phyloP scores from a whole-genome alignment of 2,888 invertebrate genomes.

The Eristalinus aeneus region DNA sequence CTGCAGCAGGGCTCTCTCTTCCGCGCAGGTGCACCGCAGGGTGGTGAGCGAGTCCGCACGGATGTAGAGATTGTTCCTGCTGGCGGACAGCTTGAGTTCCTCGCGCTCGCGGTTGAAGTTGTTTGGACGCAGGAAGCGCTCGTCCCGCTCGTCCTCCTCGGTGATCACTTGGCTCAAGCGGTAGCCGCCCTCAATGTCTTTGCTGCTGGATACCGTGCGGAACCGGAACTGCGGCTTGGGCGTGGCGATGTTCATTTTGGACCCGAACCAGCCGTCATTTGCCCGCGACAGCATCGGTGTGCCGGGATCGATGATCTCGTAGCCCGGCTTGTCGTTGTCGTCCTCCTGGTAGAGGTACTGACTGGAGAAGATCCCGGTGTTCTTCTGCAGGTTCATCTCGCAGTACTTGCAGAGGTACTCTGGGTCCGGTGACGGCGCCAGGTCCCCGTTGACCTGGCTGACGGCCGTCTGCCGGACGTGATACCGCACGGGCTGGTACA shows the following conservation, averaged over 20 bases:
- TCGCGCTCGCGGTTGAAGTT: slow-evolving; percentile 78
- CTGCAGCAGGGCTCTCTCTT: slow-evolving; percentile 74
- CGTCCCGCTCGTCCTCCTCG: slow-evolving; percentile 73
- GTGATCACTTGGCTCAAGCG: slow-evolving; percentile 62
- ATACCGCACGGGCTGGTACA: slow-evolving; percentile 88
- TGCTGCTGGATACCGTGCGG: slow-evolving; percentile 73
- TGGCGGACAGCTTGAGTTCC: slow-evolving; percentile 72
- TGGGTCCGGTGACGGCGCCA: slow-evolving; percentile 55
- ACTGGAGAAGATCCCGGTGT: slow-evolving; percentile 81
- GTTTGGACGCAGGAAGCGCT: slow-evolving; percentile 76
- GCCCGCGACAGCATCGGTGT: slow-evolving; percentile 84
- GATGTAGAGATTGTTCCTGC: slow-evolving; percentile 70
- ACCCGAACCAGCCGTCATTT: slow-evolving; percentile 81
- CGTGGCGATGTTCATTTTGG: slow-evolving; percentile 75
- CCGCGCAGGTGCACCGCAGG: slow-evolving; percentile 75
- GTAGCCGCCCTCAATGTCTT: slow-evolving; percentile 54
- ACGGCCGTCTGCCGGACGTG: slow-evolving; percentile 82
- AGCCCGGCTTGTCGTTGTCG: slow-evolving; percentile 84
- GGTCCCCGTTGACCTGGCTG: slow-evolving; percentile 24
- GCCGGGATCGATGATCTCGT: slow-evolving; percentile 86
- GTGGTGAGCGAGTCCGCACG: slow-evolving; percentile 63
- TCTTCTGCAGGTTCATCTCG: slow-evolving; percentile 75
- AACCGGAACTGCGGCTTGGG: slow-evolving; percentile 76
- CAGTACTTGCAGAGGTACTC: slow-evolving; percentile 76
- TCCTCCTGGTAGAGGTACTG: slow-evolving; percentile 83